phyloP scores from a whole-genome alignment of 2,113 vertebrate species.

The Rattus rattus region DNA sequence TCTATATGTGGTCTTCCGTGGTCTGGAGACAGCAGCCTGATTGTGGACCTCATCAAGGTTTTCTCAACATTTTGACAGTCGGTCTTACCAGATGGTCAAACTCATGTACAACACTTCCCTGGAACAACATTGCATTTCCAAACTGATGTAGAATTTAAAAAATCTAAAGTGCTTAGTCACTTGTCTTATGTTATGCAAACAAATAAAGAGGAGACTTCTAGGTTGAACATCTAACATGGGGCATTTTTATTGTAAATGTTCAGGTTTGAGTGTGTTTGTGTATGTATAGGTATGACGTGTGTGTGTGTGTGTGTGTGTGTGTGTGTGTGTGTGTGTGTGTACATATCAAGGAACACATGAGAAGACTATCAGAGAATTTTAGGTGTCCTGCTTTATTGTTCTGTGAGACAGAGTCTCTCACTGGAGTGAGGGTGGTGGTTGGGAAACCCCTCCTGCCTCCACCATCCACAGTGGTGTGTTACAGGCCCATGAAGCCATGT shows the following conservation, averaged over 20 bases:
- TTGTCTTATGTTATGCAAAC: background rate
- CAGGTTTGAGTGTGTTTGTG: background rate
- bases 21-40: background rate
- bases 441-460: background rate
- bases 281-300: background rate
- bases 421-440: background rate
- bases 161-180: background rate
- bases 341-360: background rate
- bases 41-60: background rate
- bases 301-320: too few relatives aligned
- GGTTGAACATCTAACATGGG: background rate
- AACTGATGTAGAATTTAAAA: background rate
- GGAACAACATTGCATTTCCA: background rate
- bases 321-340: background rate
- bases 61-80: background rate
- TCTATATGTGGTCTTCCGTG: background rate
- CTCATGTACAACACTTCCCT: background rate
- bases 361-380: background rate
- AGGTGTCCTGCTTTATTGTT: background rate
- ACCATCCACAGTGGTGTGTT: background rate
- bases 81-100: background rate
- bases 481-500: background rate
- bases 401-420: background rate
- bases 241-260: background rate
- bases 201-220: background rate